Percentiles rank a stretch among this genome's conserved stretches.
phyloP scores from a whole-genome alignment of 2,888 invertebrate genomes.

The Helobdella robusta region DNA sequence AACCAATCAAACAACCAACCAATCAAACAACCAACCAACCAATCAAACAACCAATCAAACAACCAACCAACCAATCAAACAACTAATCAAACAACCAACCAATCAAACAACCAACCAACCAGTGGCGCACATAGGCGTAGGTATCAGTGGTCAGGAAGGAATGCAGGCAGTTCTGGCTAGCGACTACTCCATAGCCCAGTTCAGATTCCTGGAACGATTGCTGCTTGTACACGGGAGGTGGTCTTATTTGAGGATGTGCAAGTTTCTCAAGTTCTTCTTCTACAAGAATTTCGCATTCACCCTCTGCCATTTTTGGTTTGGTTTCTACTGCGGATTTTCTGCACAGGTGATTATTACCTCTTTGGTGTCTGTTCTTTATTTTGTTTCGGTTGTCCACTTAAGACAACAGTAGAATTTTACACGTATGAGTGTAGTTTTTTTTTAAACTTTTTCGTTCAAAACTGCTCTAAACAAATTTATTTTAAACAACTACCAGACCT shows the following conservation, averaged over 20 bases:
- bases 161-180: conserved; percentile 95
- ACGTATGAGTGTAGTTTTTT: neutral
- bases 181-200: conserved; percentile 95
- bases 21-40: too few relatives aligned
- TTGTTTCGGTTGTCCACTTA: neutral
- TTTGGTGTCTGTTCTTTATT: neutral
- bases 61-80: too few relatives aligned
- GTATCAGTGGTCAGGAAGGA: conserved; percentile 95
- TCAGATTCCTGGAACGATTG: conserved; percentile 75
- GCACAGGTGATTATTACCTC: conserved; percentile 55
- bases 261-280: conserved; percentile 91
- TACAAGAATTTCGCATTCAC: conserved; percentile 99
- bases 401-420: neutral
- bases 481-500: conserved; percentile 61
- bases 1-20: too few relatives aligned
- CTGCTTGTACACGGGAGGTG: conserved; percentile 83
- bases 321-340: conserved; percentile 98
- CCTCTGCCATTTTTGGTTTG: conserved; percentile 97
- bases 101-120: too few relatives aligned
- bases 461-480: neutral
- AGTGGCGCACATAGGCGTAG: conserved; percentile 94
- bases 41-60: too few relatives aligned
- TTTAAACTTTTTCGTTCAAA: neutral
- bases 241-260: conserved; percentile 84
- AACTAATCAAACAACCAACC: too few relatives aligned